Percentiles rank a stretch among this genome's conserved stretches.
Conservation (phyloP, 2,888 invertebrate species). For the Pammene aurita region DNA sequence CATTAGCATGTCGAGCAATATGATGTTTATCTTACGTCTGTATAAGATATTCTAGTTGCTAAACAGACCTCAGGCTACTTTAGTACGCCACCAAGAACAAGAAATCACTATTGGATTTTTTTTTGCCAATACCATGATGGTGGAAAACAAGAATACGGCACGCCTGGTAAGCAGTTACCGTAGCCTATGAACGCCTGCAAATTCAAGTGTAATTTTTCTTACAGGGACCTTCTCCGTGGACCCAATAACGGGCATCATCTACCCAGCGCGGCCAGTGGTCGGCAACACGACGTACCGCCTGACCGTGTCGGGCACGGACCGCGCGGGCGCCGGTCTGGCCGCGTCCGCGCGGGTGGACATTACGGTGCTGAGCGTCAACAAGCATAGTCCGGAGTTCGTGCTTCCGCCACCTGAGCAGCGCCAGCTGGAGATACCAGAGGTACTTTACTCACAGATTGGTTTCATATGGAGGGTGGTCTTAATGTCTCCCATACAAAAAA, state of each 20-base stretch:
- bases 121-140: no score
- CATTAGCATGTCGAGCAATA: no score
- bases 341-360: constrained; percentile 90
- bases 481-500: no score
- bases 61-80: no score
- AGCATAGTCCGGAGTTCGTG: constrained; percentile 91
- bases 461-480: no score
- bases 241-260: constrained; percentile 90
- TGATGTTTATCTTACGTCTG: no score
- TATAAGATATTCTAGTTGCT: no score
- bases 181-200: no score
- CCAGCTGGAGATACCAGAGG: constrained; percentile 92
- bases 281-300: constrained; percentile 84
- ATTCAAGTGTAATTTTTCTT: not conserved
- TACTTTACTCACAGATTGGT: constrained; percentile 56
- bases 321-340: constrained; percentile 85
- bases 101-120: no score
- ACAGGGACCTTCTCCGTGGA: constrained; percentile 91
- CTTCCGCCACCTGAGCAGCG: constrained; percentile 88
- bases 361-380: constrained; percentile 90
- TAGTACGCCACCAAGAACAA: no score
- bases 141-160: no score
- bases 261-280: constrained; percentile 87
- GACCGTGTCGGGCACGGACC: constrained; percentile 90
- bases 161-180: no score